Evolutionary conservation across 1,140 invertebrate species (phyloP).

Genomic region (Lepidurus apus): DNA sequence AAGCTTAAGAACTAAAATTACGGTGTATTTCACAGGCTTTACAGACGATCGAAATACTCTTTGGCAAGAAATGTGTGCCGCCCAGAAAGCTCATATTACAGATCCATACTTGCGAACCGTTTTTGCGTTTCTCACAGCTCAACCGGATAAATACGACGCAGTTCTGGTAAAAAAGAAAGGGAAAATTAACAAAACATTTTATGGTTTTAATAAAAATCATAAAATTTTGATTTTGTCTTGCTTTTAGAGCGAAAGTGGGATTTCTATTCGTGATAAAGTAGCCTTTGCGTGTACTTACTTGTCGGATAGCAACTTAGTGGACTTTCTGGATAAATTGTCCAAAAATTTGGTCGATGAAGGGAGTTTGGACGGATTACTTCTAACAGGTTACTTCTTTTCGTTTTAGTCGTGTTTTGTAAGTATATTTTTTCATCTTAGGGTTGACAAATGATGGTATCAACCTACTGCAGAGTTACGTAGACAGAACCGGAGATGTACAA

Average conservation of each 20-base stretch:
- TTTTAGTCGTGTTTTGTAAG: not conserved
- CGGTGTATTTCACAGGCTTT: conserved; percentile 53
- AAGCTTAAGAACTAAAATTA: not conserved
- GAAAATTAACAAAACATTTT: too few relatives aligned
- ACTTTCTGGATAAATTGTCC: conserved; percentile 68
- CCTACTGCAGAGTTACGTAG: conserved; percentile 81
- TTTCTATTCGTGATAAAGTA: conserved; percentile 78
- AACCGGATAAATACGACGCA: conserved; percentile 68
- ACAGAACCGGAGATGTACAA: conserved; percentile 86
- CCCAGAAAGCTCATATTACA: conserved; percentile 61
- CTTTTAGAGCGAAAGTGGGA: conserved; percentile 65
- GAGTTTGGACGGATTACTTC: conserved; percentile 74
- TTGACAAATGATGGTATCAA: conserved; percentile 62
- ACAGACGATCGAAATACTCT: conserved; percentile 72
- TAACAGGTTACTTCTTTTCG: conserved; percentile 59
- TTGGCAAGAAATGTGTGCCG: conserved; percentile 72
- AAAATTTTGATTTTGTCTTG: conserved; percentile 40
- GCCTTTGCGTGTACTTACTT: conserved; percentile 91
- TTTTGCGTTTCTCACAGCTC: conserved; percentile 82
- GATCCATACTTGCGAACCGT: conserved; percentile 87
- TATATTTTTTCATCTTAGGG: conserved; percentile 47
- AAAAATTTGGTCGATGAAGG: conserved; percentile 66
- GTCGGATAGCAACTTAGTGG: conserved; percentile 68
- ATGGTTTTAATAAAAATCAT: conserved; percentile 24
- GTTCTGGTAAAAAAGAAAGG: too few relatives aligned